These are phyloP conservation scores for Bugula neritina DNA, from an alignment of 2,888 invertebrate species.

Conservation along the genomic window DNA sequence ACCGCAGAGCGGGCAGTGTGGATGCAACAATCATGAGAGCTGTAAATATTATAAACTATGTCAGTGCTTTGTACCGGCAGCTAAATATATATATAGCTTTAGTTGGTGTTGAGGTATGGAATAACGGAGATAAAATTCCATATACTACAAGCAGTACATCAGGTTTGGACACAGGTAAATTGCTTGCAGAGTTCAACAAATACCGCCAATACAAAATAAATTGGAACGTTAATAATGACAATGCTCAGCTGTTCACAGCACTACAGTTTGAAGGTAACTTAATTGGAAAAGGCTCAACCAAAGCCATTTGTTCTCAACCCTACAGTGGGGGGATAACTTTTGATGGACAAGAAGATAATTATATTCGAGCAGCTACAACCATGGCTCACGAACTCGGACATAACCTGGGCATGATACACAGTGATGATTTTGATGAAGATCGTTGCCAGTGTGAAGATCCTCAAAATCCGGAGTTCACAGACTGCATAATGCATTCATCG, in stretches of 20 bases:
- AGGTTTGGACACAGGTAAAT: constrained; percentile 72
- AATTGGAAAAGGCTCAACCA: constrained; percentile 33
- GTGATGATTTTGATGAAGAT: background rate
- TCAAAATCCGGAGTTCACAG: background rate
- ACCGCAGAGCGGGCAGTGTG: background rate
- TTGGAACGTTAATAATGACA: constrained; percentile 84
- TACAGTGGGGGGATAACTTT: background rate
- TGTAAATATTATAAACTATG: constrained; percentile 24
- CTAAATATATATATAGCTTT: constrained; percentile 91
- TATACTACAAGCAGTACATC: constrained; percentile 57
- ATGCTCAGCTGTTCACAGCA: constrained; percentile 74
- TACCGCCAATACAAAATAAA: constrained; percentile 76
- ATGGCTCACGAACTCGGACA: constrained; percentile 99
- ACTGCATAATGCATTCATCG: constrained; percentile 4
- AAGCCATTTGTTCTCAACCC: background rate
- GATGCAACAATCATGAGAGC: constrained; percentile 13
- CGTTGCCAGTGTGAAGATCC: background rate
- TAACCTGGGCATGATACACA: constrained; percentile 98
- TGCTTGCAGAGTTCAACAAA: constrained; percentile 80
- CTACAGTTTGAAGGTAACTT: background rate
- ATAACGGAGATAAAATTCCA: constrained; percentile 74
- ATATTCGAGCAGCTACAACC: constrained; percentile 79
- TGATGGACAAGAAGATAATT: background rate
- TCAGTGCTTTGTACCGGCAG: constrained; percentile 72
- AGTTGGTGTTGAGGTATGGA: constrained; percentile 94